phyloP scores from a whole-genome alignment of 2,888 invertebrate species.

The Napeogenes sylphis region DNA sequence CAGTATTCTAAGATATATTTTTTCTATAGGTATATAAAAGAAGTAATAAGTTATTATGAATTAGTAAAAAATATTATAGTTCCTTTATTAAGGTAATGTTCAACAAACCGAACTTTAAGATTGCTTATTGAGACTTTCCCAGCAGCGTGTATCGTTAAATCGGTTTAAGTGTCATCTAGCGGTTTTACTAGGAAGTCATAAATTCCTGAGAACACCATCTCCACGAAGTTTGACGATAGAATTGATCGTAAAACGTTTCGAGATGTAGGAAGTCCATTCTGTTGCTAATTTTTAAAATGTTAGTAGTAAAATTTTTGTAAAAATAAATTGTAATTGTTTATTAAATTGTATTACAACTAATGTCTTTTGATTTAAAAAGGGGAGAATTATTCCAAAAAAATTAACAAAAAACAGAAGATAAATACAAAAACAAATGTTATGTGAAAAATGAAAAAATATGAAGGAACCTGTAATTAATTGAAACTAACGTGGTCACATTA shows the following conservation, averaged over 20 bases:
- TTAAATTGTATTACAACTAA: too few relatives aligned
- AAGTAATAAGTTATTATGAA: too few relatives aligned
- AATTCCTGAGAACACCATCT: slow-evolving; percentile 47
- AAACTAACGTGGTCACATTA: slow-evolving; percentile 26
- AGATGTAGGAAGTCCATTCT: slow-evolving; percentile 30
- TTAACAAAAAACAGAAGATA: too few relatives aligned
- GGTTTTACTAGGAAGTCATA: slow-evolving; percentile 52
- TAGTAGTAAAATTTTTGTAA: too few relatives aligned
- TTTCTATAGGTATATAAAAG: too few relatives aligned
- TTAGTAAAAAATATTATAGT: not conserved
- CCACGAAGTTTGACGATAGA: slow-evolving; percentile 47
- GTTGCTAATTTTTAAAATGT: slow-evolving; percentile 1
- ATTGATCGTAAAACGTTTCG: slow-evolving; percentile 52
- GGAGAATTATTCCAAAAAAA: too few relatives aligned
- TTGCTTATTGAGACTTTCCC: slow-evolving; percentile 4
- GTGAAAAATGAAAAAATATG: not conserved
- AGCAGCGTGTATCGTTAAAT: slow-evolving; percentile 50
- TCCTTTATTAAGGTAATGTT: not conserved
- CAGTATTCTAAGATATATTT: too few relatives aligned
- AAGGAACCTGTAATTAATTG: not conserved
- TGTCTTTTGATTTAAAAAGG: too few relatives aligned
- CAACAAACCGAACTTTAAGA: not conserved
- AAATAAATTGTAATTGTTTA: too few relatives aligned
- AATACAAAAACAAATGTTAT: too few relatives aligned
- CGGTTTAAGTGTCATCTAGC: slow-evolving; percentile 55